Evolutionary conservation across 2,797 vertebrate species (phyloP), one percentile per base, ranked within the genome.

Genomic region (Enteromius argenteus): DNA sequence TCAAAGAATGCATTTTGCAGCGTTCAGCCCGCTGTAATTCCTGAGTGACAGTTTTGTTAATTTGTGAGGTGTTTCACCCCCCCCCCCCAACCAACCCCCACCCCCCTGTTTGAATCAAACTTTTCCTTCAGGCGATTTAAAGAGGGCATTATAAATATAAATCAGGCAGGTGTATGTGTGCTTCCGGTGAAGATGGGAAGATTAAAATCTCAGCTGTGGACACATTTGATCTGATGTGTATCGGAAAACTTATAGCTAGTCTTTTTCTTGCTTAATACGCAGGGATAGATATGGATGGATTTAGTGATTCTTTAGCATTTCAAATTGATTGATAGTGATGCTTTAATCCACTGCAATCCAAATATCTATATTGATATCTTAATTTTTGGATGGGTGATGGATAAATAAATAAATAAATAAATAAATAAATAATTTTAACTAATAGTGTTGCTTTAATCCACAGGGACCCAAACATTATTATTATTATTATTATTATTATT

Each of bases 1-100:
- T 99, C 96, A 98, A 97, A 97, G 96, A 97, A 97, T 95, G 96
- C 96, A 96, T 97, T 96, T 96, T 96, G 96, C 96, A 95, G 96
- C 94, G 95, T 96, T 96, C 95, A 96, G 95, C 93, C 95, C 92
- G 49, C 78, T 86, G 83, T 89, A 96, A 96, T 96, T 96, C 96
- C 95, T 97, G 96, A 97, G 95, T 97, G 96, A 97, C 96, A 96
- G 95, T 96, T 97, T 96, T 84, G 96, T 96, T 96, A 96, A 96
- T 96, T 96, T 96, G 96, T 95, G 96, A 95, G 94, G 95, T 96
- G 96, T 96, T 32, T 32, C 8, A 0, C 1, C 15, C 14, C 46
- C 15, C 10, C 42, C 37, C 37, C 7, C 42, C 27, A 27, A 27
- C 42, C 27, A 27, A 27, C 27, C 27, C 27, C 27, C 1, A 27